Evolutionary conservation across 2,888 invertebrate species (phyloP).

Genomic region (Acronicta leporina): DNA sequence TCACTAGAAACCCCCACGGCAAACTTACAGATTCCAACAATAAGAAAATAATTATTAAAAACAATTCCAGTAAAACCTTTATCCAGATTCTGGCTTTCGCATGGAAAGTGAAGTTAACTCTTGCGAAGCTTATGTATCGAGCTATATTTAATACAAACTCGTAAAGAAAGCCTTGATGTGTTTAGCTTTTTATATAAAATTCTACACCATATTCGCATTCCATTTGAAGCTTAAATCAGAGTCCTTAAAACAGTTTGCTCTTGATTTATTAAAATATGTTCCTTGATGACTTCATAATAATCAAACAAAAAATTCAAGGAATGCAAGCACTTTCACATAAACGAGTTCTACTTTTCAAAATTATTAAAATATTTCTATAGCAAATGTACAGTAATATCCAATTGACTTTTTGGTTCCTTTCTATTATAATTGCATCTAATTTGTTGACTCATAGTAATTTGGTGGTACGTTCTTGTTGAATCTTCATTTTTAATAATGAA

Average conservation of each 20-base stretch:
- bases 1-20: conserved; percentile 81
- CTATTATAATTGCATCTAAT: conserved; percentile 30
- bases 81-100: conserved; percentile 57
- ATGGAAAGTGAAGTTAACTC: conserved; percentile 49
- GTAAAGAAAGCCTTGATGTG: not conserved
- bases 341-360: conserved; percentile 15
- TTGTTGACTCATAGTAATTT: conserved; percentile 26
- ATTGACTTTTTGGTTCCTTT: conserved; percentile 20
- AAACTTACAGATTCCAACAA: conserved; percentile 80
- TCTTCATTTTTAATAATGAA: conserved; percentile 16
- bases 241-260: not conserved
- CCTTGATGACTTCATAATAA: conserved; percentile 5
- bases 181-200: not conserved
- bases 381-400: conserved; percentile 18
- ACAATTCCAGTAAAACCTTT: conserved; percentile 64
- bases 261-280: conserved; percentile 10
- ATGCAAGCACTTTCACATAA: conserved; percentile 17
- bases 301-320: conserved; percentile 19
- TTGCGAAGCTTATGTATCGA: conserved; percentile 14
- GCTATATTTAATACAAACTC: conserved; percentile 21
- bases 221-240: not conserved
- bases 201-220: no score
- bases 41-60: conserved; percentile 83
- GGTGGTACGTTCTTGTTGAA: conserved; percentile 6
- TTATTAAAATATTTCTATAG: conserved; percentile 18